Base-by-base conservation (phyloP, 2,113 vertebrate genomes). In the Mugil cephalus region DNA sequence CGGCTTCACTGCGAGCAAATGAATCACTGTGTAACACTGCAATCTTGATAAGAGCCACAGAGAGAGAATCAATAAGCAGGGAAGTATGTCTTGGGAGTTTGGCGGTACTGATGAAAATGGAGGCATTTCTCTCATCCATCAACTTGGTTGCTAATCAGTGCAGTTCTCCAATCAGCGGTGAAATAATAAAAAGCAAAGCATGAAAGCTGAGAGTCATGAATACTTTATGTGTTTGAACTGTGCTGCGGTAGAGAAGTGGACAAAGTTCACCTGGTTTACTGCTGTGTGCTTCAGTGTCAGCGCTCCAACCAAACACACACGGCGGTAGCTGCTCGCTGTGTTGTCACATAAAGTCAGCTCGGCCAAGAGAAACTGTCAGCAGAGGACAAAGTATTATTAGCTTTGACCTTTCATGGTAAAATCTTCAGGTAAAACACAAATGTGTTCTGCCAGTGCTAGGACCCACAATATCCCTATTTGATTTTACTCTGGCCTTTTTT, bases 41-140 rank as follows among this genome's bases (percentile, higher is more conserved):
- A 93, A 91, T 91, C 90, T 92, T 88, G 88, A 91, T 92, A 92
- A 92, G 83, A 92, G 92, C 89, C 81, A 83, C 71, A 72, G 80
- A 86, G 83, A 75, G 71, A 63, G 60, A 86, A 90, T 93, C 91
- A 86, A 92, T 93, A 79, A 80, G 84, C 74, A 70, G 75, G 69
- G 76, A 85, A 84, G 71, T 86, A 80, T 48, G 84, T 83, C 76
- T 74, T 73, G 71, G 77, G 86, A 82, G 76, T 89, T 72, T 83
- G 77, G 62, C 66, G 53, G 60, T 60, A 63, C 83, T 86, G 84
- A 90, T 84, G 89, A 86, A 91, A 90, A 88, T 87, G 76, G 63
- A 89, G 50, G 66, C 74, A 62, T 89, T 88, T 85, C 77, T 70
- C 63, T 85, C 82, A 84, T 85, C 77, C 59, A 88, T 91, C 86